These are phyloP conservation scores for Megaustenia siamemsis DNA, from an alignment of 2,888 invertebrate species.

Conservation along the genomic window DNA sequence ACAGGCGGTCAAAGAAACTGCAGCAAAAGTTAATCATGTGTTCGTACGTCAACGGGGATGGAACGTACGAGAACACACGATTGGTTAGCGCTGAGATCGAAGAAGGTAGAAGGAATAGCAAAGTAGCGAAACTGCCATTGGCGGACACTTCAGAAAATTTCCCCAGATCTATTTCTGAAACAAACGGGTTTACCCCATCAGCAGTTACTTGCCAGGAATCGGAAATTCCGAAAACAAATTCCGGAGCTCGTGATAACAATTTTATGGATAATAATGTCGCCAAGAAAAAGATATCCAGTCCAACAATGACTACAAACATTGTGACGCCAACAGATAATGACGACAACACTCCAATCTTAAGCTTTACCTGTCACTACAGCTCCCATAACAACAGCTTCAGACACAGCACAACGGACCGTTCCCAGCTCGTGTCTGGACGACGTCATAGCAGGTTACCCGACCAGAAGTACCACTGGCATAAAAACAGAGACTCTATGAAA, in stretches of 20 bases:
- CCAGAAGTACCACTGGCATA: slow-evolving; percentile 49
- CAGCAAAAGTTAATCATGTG: slow-evolving; percentile 59
- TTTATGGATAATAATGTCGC: not conserved
- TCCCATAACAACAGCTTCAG: slow-evolving; percentile 47
- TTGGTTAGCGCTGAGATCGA: slow-evolving; percentile 14
- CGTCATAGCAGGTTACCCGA: slow-evolving; percentile 35
- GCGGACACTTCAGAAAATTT: not conserved
- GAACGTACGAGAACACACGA: slow-evolving; percentile 43
- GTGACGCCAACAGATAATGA: slow-evolving; percentile 21
- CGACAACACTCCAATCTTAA: slow-evolving; percentile 40
- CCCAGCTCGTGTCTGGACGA: not conserved
- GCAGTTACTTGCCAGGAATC: not conserved
- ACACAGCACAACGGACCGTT: not conserved
- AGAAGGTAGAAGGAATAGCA: not conserved
- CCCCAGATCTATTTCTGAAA: not conserved
- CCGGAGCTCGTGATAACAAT: not conserved
- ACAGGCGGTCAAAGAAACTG: slow-evolving; percentile 59
- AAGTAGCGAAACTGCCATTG: not conserved
- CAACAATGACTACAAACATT: not conserved
- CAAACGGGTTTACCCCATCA: not conserved
- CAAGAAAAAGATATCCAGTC: not conserved
- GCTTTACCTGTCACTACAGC: slow-evolving; percentile 32
- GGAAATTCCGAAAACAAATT: not conserved
- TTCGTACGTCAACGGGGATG: slow-evolving; percentile 58
- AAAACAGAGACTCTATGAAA: slow-evolving; percentile 51